Evolutionary conservation across 2,888 invertebrate genomes (phyloP).

Genomic region (Ellobium chinense): DNA sequence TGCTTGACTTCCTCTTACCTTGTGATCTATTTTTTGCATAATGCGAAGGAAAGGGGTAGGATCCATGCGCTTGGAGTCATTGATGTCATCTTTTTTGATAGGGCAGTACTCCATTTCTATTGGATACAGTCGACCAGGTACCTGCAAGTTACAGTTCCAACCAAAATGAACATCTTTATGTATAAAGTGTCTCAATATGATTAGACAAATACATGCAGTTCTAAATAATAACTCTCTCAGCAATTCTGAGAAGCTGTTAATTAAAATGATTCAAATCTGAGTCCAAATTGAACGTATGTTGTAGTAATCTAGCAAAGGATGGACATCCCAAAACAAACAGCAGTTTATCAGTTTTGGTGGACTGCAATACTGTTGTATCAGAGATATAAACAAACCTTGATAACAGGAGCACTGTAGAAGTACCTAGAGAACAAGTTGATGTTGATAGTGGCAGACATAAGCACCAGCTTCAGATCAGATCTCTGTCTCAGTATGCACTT

Average conservation of each 20-base stretch:
- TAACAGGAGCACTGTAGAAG: slow-evolving; percentile 91
- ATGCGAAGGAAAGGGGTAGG: slow-evolving; percentile 95
- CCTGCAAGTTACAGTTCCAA: no score
- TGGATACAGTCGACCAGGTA: slow-evolving; percentile 96
- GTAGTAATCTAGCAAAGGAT: no score
- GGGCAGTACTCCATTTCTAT: slow-evolving; percentile 90
- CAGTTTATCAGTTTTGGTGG: no score
- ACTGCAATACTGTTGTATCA: no score
- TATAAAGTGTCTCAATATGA: no score
- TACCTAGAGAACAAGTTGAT: slow-evolving; percentile 94
- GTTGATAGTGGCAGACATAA: slow-evolving; percentile 99
- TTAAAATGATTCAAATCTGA: no score
- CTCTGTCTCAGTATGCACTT: slow-evolving; percentile 93
- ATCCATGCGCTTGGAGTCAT: slow-evolving; percentile 87
- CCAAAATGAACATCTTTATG: no score
- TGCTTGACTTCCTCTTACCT: slow-evolving; percentile 60
- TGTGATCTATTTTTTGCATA: slow-evolving; percentile 83
- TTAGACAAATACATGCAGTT: no score
- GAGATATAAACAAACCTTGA: slow-evolving; percentile 88
- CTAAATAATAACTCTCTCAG: no score
- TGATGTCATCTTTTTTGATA: slow-evolving; percentile 81
- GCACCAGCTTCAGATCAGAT: slow-evolving; percentile 87
- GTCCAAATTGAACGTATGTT: no score
- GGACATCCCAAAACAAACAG: no score
- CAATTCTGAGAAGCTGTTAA: no score